Evolutionary conservation across 2,797 vertebrate species (phyloP).

Genomic region (Chaunax sp.): DNA sequence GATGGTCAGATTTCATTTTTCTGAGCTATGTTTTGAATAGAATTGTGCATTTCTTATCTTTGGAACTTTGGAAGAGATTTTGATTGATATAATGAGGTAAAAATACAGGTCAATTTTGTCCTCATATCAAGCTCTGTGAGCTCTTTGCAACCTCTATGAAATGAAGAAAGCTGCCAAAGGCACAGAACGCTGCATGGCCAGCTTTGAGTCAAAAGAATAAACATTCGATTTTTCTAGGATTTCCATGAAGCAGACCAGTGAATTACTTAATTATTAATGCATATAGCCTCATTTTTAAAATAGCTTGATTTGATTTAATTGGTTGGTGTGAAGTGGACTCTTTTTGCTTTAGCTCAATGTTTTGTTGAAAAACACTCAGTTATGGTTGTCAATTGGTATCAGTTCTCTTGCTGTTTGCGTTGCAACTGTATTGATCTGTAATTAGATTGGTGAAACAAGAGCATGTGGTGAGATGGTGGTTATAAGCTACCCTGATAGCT

Average conservation of each 20-base stretch:
- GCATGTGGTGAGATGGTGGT: conserved; percentile 9
- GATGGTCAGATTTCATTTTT: background rate
- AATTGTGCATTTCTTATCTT: background rate
- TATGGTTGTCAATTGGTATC: background rate
- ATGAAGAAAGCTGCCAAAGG: background rate
- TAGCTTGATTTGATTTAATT: too few relatives aligned
- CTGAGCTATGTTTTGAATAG: background rate
- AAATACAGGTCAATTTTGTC: background rate
- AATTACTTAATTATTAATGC: background rate
- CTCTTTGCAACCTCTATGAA: background rate
- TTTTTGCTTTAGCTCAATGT: background rate
- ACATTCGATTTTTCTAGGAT: background rate
- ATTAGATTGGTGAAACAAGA: conserved; percentile 18
- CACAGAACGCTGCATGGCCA: background rate
- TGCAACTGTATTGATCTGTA: conserved; percentile 14
- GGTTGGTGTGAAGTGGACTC: background rate
- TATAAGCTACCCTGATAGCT: conserved; percentile 30
- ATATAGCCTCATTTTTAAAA: background rate
- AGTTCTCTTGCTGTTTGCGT: background rate
- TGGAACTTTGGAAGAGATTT: background rate
- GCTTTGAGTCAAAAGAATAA: conserved; percentile 4
- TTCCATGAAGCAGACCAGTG: background rate
- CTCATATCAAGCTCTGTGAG: background rate
- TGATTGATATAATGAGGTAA: background rate
- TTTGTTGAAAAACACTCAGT: conserved; percentile 7